These are phyloP conservation scores for Clarias pachynema DNA, from an alignment of 2,797 vertebrate genomes.

Conservation along the genomic window DNA sequence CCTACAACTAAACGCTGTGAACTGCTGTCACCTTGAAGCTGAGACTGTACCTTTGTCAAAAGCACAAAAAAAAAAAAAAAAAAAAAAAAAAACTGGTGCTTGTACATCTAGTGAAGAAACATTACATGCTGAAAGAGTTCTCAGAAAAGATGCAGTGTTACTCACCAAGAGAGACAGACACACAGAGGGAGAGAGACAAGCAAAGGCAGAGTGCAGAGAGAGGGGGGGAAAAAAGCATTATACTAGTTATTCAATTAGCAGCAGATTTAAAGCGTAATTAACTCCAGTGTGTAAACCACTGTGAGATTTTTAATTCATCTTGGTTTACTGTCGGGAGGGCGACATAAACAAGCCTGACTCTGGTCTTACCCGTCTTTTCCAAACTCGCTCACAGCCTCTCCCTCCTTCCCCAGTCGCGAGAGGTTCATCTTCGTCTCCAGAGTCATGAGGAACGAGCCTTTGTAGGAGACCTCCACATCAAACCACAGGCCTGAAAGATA, in stretches of 20 bases:
- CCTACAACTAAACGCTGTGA: too few relatives aligned
- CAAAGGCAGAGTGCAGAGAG: not conserved
- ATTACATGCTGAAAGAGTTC: not conserved
- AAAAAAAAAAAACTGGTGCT: not conserved
- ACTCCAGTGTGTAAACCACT: not conserved
- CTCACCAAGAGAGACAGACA: constrained; percentile 19
- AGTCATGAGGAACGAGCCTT: constrained; percentile 95
- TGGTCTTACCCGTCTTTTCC: constrained; percentile 90
- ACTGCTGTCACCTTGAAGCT: not conserved
- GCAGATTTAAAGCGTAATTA: not conserved
- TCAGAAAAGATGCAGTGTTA: constrained; percentile 7
- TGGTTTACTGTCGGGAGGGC: not conserved
- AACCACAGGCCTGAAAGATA: constrained; percentile 87
- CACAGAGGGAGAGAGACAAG: not conserved
- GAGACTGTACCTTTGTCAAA: not conserved
- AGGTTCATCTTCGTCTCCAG: constrained; percentile 98
- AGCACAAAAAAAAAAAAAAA: not conserved
- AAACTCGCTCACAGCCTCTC: constrained; percentile 84
- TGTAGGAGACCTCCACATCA: constrained; percentile 93
- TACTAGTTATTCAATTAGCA: constrained; percentile 7
- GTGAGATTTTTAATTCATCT: not conserved
- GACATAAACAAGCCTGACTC: not conserved
- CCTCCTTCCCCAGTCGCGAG: constrained; percentile 92
- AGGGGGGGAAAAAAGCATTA: not conserved
- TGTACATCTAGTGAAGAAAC: not conserved